phyloP scores from a whole-genome alignment of 2,888 invertebrate species.

The Trachelus tabidus region DNA sequence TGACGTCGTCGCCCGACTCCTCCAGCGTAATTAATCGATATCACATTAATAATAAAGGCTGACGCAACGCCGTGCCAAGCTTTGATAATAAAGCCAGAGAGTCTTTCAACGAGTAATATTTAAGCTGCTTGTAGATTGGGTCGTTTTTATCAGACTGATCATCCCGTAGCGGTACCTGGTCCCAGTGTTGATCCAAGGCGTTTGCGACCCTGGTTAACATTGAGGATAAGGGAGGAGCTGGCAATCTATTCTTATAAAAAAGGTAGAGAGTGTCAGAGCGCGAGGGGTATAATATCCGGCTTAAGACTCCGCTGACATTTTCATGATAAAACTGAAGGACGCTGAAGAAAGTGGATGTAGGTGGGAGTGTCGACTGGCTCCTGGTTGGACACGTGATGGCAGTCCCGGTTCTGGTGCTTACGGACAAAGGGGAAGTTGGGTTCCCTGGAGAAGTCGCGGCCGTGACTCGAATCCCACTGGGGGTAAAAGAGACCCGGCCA shows the following conservation, averaged over 20 bases:
- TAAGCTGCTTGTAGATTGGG: background rate
- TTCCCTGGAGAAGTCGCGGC: conserved; percentile 3
- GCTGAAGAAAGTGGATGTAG: background rate
- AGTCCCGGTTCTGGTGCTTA: background rate
- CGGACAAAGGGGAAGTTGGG: background rate
- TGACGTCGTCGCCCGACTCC: background rate
- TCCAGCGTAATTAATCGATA: background rate
- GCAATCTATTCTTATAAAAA: background rate
- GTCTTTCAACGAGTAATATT: background rate
- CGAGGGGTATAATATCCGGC: conserved; percentile 1
- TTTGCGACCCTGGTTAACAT: background rate
- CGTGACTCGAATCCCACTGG: conserved; percentile 2
- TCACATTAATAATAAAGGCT: background rate
- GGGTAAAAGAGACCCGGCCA: background rate
- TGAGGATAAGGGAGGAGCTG: background rate
- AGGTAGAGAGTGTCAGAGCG: background rate
- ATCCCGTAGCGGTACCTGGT: background rate
- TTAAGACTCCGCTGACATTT: conserved; percentile 5
- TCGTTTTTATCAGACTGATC: background rate
- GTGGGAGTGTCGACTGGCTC: background rate
- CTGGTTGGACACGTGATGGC: background rate
- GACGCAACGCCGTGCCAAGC: background rate
- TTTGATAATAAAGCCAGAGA: no score
- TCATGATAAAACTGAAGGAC: conserved; percentile 4
- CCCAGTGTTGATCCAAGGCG: no score